These are phyloP conservation scores for Dendrolimus kikuchii DNA, from an alignment of 1,140 invertebrate species.

Conservation along the genomic window DNA sequence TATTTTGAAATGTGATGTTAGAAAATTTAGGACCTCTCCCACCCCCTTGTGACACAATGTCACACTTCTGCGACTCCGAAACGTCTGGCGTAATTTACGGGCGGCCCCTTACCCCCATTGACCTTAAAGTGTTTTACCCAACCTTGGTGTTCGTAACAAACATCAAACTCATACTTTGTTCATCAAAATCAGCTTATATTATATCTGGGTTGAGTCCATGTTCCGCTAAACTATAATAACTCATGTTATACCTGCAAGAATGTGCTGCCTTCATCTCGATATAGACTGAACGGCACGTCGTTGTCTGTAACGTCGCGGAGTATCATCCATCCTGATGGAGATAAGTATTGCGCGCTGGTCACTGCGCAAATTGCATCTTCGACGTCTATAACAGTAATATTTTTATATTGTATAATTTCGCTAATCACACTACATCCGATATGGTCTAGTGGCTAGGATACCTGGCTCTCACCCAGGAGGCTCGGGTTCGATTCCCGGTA, in stretches of 20 bases:
- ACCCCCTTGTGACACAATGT: too few relatives aligned
- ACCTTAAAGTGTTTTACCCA: too few relatives aligned
- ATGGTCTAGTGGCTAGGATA: constrained; percentile 59
- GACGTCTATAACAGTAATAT: constrained; percentile 70
- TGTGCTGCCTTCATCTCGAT: constrained; percentile 83
- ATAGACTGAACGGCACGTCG: constrained; percentile 86
- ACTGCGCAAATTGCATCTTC: constrained; percentile 86
- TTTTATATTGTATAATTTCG: background rate
- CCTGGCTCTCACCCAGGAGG: constrained; percentile 47
- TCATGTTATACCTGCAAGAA: constrained; percentile 79
- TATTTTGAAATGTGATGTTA: too few relatives aligned
- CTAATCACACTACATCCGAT: constrained; percentile 28
- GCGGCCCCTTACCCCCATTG: too few relatives aligned
- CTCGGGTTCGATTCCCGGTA: constrained; percentile 57
- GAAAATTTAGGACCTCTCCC: too few relatives aligned
- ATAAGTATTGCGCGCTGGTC: constrained; percentile 84
- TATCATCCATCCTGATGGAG: constrained; percentile 83
- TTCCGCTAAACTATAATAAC: background rate
- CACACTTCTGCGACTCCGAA: too few relatives aligned
- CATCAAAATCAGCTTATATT: background rate
- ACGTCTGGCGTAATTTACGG: too few relatives aligned
- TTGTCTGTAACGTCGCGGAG: constrained; percentile 80
- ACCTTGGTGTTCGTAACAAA: too few relatives aligned
- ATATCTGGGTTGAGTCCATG: background rate
- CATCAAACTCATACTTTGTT: background rate